These are phyloP conservation scores for Tiphia femorata DNA, from an alignment of 2,888 invertebrate genomes.

Conservation along the genomic window DNA sequence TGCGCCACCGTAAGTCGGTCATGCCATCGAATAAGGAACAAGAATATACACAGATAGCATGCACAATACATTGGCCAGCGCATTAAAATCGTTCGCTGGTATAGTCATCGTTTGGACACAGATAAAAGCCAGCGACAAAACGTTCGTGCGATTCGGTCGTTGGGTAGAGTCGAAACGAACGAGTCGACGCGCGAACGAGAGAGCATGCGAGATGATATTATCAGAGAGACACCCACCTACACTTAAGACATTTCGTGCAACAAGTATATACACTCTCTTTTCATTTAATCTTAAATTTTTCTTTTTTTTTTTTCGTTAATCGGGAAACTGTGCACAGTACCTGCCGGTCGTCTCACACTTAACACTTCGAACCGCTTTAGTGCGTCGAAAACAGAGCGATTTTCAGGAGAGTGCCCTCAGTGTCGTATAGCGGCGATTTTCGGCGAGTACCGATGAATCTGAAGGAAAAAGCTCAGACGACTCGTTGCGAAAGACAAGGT, in stretches of 20 bases:
- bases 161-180: no score
- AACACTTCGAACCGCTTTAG: constrained; percentile 32
- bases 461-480: not conserved
- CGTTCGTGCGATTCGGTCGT: no score
- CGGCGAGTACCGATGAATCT: not conserved
- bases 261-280: constrained; percentile 47
- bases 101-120: no score
- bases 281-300: constrained; percentile 29
- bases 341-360: constrained; percentile 46
- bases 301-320: constrained; percentile 6
- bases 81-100: no score
- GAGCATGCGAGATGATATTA: constrained; percentile 23
- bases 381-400: constrained; percentile 9
- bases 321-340: constrained; percentile 46
- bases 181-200: constrained; percentile 10
- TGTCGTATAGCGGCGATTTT: constrained; percentile 11
- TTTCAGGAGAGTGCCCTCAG: constrained; percentile 31
- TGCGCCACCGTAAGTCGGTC: no score
- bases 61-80: no score
- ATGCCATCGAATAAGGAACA: no score
- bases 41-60: no score
- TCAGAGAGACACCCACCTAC: constrained; percentile 49
- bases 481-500: not conserved
- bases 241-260: constrained; percentile 59
- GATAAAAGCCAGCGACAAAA: no score